Conservation (phyloP, 2,888 invertebrate genomes). For the Leptogaster cylindrica region DNA sequence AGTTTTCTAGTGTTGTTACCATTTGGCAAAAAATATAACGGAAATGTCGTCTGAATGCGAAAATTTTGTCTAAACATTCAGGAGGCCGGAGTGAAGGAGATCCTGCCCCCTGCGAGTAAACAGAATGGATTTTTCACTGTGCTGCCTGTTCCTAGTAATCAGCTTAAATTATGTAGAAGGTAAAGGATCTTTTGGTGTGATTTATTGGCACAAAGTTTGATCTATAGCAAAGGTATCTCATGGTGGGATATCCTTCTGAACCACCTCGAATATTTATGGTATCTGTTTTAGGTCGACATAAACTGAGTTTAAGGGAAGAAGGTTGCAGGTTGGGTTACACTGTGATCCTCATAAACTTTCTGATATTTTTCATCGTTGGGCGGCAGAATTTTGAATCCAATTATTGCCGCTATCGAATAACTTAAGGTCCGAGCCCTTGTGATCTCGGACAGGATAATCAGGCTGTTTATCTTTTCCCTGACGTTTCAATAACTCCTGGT, state of each 20-base stretch:
- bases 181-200: constrained; percentile 29
- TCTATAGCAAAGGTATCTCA: too few species aligned
- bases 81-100: background rate
- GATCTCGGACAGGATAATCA: background rate
- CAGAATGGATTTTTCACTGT: constrained; percentile 44
- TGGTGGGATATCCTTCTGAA: too few species aligned
- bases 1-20: constrained; percentile 20
- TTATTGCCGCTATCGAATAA: background rate
- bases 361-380: too few species aligned
- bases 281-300: too few species aligned
- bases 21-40: constrained; percentile 3
- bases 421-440: constrained; percentile 1
- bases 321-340: too few species aligned
- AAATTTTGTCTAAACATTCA: background rate
- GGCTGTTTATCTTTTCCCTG: constrained; percentile 12
- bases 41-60: constrained; percentile 21
- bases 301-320: too few species aligned
- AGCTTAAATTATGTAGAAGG: constrained; percentile 38
- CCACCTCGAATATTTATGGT: too few species aligned
- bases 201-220: constrained; percentile 19
- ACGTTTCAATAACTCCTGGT: constrained; percentile 36
- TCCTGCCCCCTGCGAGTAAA: constrained; percentile 8
- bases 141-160: constrained; percentile 32
- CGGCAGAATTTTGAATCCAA: constrained; percentile 24
- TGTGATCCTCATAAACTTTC: too few species aligned